These are phyloP conservation scores for Patagioenas fasciata DNA, from an alignment of 2,113 vertebrate species.

Conservation along the genomic window DNA sequence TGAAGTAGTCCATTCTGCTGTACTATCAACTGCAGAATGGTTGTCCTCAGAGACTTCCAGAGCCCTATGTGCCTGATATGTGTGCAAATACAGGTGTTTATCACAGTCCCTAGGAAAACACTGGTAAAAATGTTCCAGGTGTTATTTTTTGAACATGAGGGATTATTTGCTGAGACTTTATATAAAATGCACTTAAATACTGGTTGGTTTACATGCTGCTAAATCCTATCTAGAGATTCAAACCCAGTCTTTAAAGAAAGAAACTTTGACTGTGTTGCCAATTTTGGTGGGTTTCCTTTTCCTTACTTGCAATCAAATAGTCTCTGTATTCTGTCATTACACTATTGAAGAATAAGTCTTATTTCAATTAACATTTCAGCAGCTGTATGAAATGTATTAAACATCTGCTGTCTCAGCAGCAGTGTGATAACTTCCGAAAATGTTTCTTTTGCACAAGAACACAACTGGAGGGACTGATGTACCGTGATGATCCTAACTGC, in stretches of 20 bases:
- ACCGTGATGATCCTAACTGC: not conserved
- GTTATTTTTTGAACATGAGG: not conserved
- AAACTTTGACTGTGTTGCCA: not conserved
- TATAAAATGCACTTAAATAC: not conserved
- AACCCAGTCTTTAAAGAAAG: not conserved
- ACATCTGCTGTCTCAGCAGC: not conserved
- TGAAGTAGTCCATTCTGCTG: not conserved
- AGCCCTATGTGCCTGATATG: not conserved
- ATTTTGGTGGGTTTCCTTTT: not conserved
- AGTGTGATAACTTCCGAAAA: not conserved
- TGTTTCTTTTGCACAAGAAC: not conserved
- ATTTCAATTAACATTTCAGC: not conserved
- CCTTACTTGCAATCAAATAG: not conserved
- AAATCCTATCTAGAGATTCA: not conserved
- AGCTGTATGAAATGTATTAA: not conserved
- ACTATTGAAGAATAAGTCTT: not conserved
- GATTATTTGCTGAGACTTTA: not conserved
- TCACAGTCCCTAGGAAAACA: not conserved
- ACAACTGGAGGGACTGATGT: not conserved
- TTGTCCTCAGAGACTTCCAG: not conserved
- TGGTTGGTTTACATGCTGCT: not conserved
- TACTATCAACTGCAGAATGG: not conserved
- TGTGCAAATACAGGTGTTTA: not conserved
- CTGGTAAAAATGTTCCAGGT: not conserved
- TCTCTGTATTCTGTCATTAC: not conserved